Base-by-base conservation (phyloP, 2,797 vertebrate genomes). In the Gambusia yucatana region DNA sequence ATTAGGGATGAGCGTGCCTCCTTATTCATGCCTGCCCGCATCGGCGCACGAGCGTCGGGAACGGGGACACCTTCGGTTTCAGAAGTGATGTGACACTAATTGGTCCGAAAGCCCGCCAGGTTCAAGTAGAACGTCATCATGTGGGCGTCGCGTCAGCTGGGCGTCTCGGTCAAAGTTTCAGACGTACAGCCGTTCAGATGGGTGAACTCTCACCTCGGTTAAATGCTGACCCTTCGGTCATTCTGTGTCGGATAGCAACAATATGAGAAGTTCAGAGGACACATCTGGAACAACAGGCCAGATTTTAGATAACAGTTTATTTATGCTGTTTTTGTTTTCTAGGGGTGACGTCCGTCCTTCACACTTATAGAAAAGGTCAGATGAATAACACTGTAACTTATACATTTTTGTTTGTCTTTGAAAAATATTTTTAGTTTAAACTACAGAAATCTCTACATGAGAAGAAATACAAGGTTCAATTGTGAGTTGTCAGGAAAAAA, bases 51-150 rank as follows among this genome's bases (percentile, higher is more conserved):
- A 39, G 84, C 52, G 46, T 52, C 14, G 48, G 46, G 44, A 3
- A 9, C 61, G 30, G 87, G 89, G 92, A 92, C 93, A 93, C 90
- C 91, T 93, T 93, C 76, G 70, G 84, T 86, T 93, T 94, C 90
- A 92, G 69, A 85, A 90, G 84, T 89, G 92, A 93, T 82, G 89
- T 82, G 90, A 92, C 83, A 44, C 77, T 93, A 94, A 92, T 93
- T 94, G 92, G 90, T 87, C 82, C 41, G 63, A 88, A 82, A 86
- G 90, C 89, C 87, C 52, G 50, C 25, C 16, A 7, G 82, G 94
- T 89, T 91, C 86, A 89, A 80, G 82, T 52, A 80, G 70, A 43
- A 69, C 57, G 80, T 83, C 76, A 77, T 91, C 88, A 84, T 72
- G 72, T 25, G 30, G 84, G 36, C 82, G 30, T 79, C 57, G 39